Base-by-base conservation (phyloP, 2,797 vertebrate species). In the Graptemys geographica region DNA sequence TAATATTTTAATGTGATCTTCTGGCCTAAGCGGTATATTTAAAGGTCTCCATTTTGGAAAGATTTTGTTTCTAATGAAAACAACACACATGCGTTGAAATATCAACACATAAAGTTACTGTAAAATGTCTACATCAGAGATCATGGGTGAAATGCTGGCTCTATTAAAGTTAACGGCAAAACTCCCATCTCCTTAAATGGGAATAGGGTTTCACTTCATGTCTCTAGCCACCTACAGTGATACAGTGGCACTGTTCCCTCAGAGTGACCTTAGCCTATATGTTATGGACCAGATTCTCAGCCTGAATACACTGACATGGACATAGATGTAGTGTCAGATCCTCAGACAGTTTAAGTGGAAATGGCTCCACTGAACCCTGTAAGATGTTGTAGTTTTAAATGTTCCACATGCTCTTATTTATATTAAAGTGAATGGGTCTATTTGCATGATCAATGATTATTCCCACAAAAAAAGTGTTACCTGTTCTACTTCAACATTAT, bases 11-110 rank as follows among this genome's bases (percentile, higher is more conserved):
- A 94, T 90, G 93, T 78, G 12, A 88, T 88, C 51, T 94, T 90
- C 74, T 88, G 82, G 55, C 23, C 85, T 74, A 69, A 85, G 21
- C 57, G 79, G 28, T 56, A 80, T 44, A 78, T 78, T 6, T 33
- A 90, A 72, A 87, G 80, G 80, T 89, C 82, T 87, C 41, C 41
- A 53, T 90, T 93, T 90, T 81, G 79, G 89, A 89, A 88, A 94
- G 79, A 84, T 92, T 87, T 90, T 97, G 81, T 95, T 96, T 96
- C 84, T n/a, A 93, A 94, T 96, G 96, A 91, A 97, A 96, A 95
- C 94, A 94, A 86, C 90, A 92, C 5, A 41, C 79, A 76, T 0
- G 8, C 88, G 82, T 90, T 95, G 90, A 92, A 94, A 92, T 92
- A 90, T 86, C 92, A 90, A 76, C 92, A 96, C 89, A 94, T 79